Evolutionary conservation across 2,797 vertebrate species (phyloP), one percentile per base, ranked within the genome.

Genomic region (Silurus aristotelis): DNA sequence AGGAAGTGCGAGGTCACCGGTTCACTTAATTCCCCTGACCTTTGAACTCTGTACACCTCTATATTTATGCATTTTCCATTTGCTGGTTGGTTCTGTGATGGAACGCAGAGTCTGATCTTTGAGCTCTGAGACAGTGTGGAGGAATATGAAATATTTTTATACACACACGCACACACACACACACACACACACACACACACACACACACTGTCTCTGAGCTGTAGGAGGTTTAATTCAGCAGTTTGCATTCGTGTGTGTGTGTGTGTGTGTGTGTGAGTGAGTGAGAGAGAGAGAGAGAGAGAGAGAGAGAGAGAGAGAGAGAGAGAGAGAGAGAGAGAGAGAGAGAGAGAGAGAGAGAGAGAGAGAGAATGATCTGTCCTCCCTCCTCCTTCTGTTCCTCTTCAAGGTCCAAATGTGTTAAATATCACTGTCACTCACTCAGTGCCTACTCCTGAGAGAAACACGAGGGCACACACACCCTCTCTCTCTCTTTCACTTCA

Each of bases 171-270:
- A 64, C 22, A 72, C 63, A 7, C 52, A 66, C 14, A 75, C 14
- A 58, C 6, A 60, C 60, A 67, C n/a, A 73, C 64, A 67, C n/a
- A 52, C 48, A 52, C 48, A 52, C 48, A 52, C 22, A 25, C 22
- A 27, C n/a, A 61, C 56, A 15, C 38, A 0, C 20, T 10, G 22
- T 7, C 48, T 7, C 48, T 1, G 48, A 48, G 78, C 13, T 80
- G 61, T 80, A 66, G 78, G 61, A 52, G 78, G 43, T 25, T 61
- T 80, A 46, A 80, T 80, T 80, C 60, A 80, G 77, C 77, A 15
- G 19, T 6, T 46, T 46, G 8, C 58, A 79, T 63, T 46, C 77
- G 68, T 31, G 31, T 19, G 31, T 9, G 67, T 19, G 67, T 20
- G 68, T 64, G 61, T 64, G 61, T 64, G 61, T 64, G 61, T 64